Base-by-base conservation (phyloP, 2,113 vertebrate genomes). In the Dryoscopus gambensis region DNA sequence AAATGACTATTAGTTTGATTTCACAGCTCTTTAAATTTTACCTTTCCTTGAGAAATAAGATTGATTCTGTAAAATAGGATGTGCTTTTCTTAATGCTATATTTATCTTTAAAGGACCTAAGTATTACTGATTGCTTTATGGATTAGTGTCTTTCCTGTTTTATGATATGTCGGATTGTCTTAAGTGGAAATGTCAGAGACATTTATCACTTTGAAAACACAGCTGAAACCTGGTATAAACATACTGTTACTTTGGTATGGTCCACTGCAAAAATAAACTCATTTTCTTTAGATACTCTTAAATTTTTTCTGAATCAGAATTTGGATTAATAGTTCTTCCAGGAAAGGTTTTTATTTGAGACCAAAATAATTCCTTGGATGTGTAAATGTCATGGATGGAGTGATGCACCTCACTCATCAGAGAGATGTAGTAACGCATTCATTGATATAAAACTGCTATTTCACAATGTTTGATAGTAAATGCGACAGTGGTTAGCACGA, bases 401-500 rank as follows among this genome's bases (percentile, higher is more conserved):
- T 37, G 71, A 40, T 70, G 42, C 31, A 37, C 40, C 21, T 69
- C 0, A 0, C 15, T 53, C 5, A 20, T 33, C 31, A 69, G 22
- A 49, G 27, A 90, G 71, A 49, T 13, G 40, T 40, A 40, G 13
- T 40, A 33, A 47, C 57, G 33, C 35, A 14, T 63, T 77, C 18
- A 19, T 24, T 62, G 46, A 21, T 33, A 42, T n/a, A 27, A 63
- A 77, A 20, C 75, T n/a, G 71, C 6, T 27, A 2, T 63, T 69
- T 69, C 31, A 23, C 12, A 6, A 4, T 23, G 18, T 55, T 69
- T 69, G 55, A 19, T 49, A 33, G 25, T 49, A 62, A 69, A 84
- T 35, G 31, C 0, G 0, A 49, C 25, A 28, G 30, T 5, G 18
- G 21, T 47, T 49, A 19, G 39, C 30, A 37, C 33, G 49, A 63